Evolutionary conservation across 2,113 vertebrate species (phyloP).

Genomic region (Saguinus imperator): DNA sequence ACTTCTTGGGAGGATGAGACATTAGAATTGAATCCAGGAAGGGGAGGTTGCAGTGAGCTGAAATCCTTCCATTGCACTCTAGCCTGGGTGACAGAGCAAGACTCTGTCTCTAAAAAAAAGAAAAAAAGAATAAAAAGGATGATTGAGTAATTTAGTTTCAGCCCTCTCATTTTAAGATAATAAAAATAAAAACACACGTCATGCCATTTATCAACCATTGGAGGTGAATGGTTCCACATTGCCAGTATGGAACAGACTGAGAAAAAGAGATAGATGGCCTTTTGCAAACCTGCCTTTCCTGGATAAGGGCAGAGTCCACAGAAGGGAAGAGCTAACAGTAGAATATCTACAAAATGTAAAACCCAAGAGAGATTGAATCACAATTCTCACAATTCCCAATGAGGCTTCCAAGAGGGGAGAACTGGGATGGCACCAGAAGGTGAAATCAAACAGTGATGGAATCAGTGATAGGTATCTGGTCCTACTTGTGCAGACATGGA

Average conservation of each 20-base stretch:
- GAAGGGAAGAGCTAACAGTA: not conserved
- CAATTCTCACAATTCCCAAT: not conserved
- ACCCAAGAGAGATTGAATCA: not conserved
- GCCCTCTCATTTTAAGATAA: conserved; percentile 12
- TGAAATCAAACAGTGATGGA: not conserved
- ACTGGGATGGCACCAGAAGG: not conserved
- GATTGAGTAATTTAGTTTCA: not conserved
- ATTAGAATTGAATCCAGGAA: too few species aligned
- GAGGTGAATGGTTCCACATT: not conserved
- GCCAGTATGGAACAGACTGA: not conserved
- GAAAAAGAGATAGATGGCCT: not conserved
- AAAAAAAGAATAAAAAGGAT: not conserved
- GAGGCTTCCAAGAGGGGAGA: not conserved
- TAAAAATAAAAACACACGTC: not conserved
- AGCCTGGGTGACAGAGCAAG: too few species aligned
- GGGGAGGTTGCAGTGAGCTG: too few species aligned
- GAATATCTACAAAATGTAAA: not conserved
- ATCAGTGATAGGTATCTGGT: not conserved
- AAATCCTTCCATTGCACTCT: too few species aligned
- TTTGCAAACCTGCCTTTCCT: not conserved
- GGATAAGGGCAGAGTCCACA: not conserved
- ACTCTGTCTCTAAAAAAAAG: too few species aligned
- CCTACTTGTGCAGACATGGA: not conserved
- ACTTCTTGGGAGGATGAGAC: too few species aligned
- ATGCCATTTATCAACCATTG: not conserved